Conservation (phyloP, 2,888 invertebrate genomes). For the Trilocha varians region DNA sequence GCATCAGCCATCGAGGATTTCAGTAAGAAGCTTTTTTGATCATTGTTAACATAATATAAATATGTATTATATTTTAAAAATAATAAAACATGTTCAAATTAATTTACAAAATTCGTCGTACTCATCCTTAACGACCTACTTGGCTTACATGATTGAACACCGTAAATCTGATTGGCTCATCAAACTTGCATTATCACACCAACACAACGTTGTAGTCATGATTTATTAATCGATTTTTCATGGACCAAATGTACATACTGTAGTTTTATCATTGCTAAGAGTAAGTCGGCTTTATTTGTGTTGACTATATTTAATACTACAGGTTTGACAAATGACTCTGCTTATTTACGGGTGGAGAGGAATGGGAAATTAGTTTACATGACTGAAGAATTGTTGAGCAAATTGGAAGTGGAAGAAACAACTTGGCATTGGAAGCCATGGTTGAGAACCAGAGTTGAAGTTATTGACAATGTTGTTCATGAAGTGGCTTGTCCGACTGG, state of each 20-base stretch:
- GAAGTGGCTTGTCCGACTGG: slow-evolving; percentile 27
- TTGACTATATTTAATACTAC: not conserved
- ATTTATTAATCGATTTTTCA: slow-evolving; percentile 2
- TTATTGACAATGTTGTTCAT: slow-evolving; percentile 32
- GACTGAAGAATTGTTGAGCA: slow-evolving; percentile 36
- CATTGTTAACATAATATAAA: too few species aligned
- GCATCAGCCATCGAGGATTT: slow-evolving; percentile 1
- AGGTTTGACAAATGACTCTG: slow-evolving; percentile 1
- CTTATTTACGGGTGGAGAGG: slow-evolving; percentile 23
- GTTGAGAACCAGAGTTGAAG: slow-evolving; percentile 44
- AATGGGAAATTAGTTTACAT: slow-evolving; percentile 44
- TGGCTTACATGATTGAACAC: not conserved
- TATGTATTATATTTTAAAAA: too few species aligned
- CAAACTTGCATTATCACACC: slow-evolving; percentile 4
- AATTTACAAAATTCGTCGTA: not conserved
- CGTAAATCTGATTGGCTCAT: slow-evolving; percentile 2
- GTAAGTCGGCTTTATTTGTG: not conserved
- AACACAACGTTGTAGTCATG: slow-evolving; percentile 5
- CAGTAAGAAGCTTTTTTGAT: not conserved
- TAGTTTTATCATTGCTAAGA: not conserved
- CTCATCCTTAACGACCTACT: not conserved
- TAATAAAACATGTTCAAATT: too few species aligned
- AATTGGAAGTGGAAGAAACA: slow-evolving; percentile 35
- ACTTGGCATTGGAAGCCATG: slow-evolving; percentile 65
- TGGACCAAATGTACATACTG: not conserved